Evolutionary conservation across 2,888 invertebrate genomes (phyloP).

Genomic region (Heliothis peltigera): DNA sequence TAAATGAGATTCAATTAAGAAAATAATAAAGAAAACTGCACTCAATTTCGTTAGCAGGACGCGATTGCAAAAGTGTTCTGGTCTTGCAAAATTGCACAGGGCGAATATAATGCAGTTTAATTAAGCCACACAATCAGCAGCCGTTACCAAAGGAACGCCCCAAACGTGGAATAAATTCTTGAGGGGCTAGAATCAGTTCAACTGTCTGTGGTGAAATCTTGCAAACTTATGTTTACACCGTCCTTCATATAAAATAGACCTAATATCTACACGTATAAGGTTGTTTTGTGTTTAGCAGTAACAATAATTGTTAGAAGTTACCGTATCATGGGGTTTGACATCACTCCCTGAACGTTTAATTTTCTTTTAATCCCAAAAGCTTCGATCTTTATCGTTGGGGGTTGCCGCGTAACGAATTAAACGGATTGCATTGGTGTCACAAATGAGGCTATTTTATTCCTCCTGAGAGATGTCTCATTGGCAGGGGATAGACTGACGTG

Average conservation of each 20-base stretch:
- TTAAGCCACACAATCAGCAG: constrained; percentile 86
- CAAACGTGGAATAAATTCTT: constrained; percentile 86
- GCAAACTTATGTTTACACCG: constrained; percentile 51
- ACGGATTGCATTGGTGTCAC: constrained; percentile 88
- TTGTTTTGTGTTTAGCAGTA: background rate
- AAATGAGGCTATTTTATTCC: constrained; percentile 88
- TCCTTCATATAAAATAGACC: constrained; percentile 48
- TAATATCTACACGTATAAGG: constrained; percentile 58
- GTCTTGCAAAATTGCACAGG: constrained; percentile 73
- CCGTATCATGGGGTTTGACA: constrained; percentile 81
- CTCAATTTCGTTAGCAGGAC: constrained; percentile 59
- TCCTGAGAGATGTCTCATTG: constrained; percentile 77
- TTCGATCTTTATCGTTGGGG: constrained; percentile 86
- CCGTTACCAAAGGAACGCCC: constrained; percentile 87
- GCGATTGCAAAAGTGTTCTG: constrained; percentile 47
- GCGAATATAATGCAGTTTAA: constrained; percentile 85
- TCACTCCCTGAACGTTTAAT: constrained; percentile 85
- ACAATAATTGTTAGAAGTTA: constrained; percentile 54
- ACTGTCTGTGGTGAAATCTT: constrained; percentile 77
- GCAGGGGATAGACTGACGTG: constrained; percentile 72
- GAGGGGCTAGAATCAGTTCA: constrained; percentile 80
- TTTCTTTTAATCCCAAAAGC: constrained; percentile 89
- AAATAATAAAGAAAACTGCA: constrained; percentile 51
- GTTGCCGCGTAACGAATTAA: constrained; percentile 87
- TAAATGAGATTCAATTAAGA: constrained; percentile 48